phyloP scores from a whole-genome alignment of 2,888 invertebrate species.

The Tetramorium bicarinatum region DNA sequence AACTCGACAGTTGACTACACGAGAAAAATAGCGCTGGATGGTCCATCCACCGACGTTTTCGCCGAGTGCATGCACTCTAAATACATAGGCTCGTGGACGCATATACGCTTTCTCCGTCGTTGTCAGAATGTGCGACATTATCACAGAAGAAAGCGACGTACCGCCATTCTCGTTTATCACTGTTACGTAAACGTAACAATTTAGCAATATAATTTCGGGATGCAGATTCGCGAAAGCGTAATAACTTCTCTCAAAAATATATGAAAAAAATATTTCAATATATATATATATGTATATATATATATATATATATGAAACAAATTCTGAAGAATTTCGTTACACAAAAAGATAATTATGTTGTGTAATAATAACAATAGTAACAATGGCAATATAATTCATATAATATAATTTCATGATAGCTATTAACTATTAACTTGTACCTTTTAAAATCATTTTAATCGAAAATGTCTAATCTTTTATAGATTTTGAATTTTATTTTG shows the following conservation, averaged over 20 bases:
- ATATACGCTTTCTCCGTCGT: constrained; percentile 9
- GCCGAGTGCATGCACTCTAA: constrained; percentile 50
- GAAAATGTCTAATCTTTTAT: not conserved
- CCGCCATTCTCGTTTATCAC: constrained; percentile 27
- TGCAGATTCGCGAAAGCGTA: not conserved
- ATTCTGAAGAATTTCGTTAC: not conserved
- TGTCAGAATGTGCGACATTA: constrained; percentile 25
- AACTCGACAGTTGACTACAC: constrained; percentile 51
- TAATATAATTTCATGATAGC: not conserved
- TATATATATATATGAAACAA: not conserved
- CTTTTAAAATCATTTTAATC: not conserved
- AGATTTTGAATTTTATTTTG: not conserved
- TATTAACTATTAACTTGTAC: not conserved
- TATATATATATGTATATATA: too few species aligned
- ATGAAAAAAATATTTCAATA: not conserved
- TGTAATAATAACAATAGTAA: not conserved
- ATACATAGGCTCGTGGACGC: constrained; percentile 39
- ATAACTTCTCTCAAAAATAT: constrained; percentile 3
- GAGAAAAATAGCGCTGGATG: constrained; percentile 51
- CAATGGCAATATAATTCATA: not conserved
- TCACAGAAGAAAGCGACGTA: not conserved
- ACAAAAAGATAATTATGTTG: constrained; percentile 11
- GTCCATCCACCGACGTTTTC: constrained; percentile 50
- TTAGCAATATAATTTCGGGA: not conserved
- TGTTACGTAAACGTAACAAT: not conserved